Evolutionary conservation across 2,113 vertebrate genomes (phyloP).

Genomic region (Monarcha castaneiventris): DNA sequence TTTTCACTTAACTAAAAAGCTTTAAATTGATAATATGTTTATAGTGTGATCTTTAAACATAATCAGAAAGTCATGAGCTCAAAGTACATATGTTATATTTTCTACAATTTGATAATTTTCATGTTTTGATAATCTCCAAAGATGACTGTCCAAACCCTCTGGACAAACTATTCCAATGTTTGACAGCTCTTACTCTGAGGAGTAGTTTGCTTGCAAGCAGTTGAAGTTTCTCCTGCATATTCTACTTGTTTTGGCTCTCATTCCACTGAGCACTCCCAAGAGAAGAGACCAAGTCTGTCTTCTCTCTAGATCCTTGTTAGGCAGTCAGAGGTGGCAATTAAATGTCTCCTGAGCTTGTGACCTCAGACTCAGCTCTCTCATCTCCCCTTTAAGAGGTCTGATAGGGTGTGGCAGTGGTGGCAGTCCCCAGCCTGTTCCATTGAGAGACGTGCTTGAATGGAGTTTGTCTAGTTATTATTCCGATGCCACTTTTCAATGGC

Average conservation of each 20-base stretch:
- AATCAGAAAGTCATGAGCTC: neutral
- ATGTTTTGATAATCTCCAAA: neutral
- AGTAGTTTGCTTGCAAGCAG: neutral
- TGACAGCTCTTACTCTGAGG: neutral
- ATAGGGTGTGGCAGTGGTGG: neutral
- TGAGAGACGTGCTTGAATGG: neutral
- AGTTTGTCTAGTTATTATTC: neutral
- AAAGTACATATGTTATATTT: neutral
- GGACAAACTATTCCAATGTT: neutral
- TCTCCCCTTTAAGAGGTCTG: neutral
- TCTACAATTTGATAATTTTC: neutral
- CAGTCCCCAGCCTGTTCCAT: neutral
- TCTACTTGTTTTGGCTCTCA: neutral
- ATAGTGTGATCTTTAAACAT: neutral
- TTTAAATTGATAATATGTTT: neutral
- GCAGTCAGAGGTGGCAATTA: neutral
- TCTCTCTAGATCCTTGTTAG: neutral
- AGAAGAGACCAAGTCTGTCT: neutral
- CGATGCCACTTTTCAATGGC: neutral
- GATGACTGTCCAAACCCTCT: neutral
- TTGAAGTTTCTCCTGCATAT: neutral
- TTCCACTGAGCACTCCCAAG: neutral
- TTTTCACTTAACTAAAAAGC: neutral
- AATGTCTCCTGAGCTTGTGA: neutral
- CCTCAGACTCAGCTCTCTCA: neutral